These are phyloP conservation scores for Amiota communis DNA, from an alignment of 2,888 invertebrate species.

Conservation along the genomic window DNA sequence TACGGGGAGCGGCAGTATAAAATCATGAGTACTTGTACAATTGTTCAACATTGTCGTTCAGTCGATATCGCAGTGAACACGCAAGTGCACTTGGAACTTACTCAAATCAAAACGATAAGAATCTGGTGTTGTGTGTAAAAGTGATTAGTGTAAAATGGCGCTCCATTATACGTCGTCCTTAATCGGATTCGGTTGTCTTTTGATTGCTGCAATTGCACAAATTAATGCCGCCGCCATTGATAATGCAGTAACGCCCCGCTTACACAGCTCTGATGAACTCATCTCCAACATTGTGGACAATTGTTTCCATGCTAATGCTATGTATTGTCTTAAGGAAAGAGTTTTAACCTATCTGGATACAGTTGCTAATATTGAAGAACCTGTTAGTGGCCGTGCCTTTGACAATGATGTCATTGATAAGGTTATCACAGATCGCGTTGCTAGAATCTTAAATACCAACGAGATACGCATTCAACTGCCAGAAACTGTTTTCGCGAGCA, in stretches of 20 bases:
- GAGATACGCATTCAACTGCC: conserved; percentile 84
- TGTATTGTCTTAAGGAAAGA: conserved; percentile 85
- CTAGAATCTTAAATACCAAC: conserved; percentile 82
- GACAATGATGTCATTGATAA: conserved; percentile 80
- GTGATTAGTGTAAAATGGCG: conserved; percentile 58
- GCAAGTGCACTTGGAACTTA: not conserved
- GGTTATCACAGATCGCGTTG: conserved; percentile 82
- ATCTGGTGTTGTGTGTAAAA: conserved; percentile 2
- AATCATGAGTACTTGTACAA: conserved; percentile 70
- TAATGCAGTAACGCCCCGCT: conserved; percentile 76
- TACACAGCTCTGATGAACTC: conserved; percentile 80
- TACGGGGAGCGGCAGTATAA: conserved; percentile 74
- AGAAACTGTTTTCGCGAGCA: conserved; percentile 80
- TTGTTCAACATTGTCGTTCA: conserved; percentile 72
- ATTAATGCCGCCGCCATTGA: conserved; percentile 74
- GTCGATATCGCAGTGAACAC: conserved; percentile 70
- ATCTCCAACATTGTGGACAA: conserved; percentile 82
- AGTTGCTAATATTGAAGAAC: conserved; percentile 78
- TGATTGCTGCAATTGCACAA: conserved; percentile 75
- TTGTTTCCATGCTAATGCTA: conserved; percentile 80
- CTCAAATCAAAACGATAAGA: conserved; percentile 12
- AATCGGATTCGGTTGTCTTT: conserved; percentile 75
- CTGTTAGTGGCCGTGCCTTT: conserved; percentile 77
- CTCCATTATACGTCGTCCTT: conserved; percentile 72
- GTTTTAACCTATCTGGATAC: conserved; percentile 85